Evolutionary conservation across 2,113 vertebrate genomes (phyloP).

Genomic region (Rattus rattus): DNA sequence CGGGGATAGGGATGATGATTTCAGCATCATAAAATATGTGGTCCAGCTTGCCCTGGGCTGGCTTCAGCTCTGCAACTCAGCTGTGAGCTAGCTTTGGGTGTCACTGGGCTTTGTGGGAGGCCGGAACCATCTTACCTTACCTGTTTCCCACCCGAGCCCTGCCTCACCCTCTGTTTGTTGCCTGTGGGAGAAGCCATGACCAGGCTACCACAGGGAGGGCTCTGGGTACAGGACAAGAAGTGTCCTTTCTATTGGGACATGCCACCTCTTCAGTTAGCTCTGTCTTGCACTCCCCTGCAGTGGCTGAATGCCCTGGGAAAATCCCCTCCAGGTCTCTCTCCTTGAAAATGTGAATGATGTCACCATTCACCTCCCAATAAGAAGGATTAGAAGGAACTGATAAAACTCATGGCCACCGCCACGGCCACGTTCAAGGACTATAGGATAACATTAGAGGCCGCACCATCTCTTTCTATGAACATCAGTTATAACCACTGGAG

Average conservation of each 20-base stretch:
- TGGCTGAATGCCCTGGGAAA: rapidly evolving
- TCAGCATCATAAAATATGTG: background rate
- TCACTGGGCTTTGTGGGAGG: background rate
- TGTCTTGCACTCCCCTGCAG: rapidly evolving
- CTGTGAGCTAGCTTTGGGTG: background rate
- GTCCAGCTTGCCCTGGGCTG: too few species aligned
- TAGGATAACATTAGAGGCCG: rapidly evolving
- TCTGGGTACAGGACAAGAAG: rapidly evolving
- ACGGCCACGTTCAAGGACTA: rapidly evolving
- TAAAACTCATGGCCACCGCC: rapidly evolving
- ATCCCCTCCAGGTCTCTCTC: background rate
- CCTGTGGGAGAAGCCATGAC: background rate
- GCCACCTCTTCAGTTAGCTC: rapidly evolving
- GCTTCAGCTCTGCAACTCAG: rapidly evolving
- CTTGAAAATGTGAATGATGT: background rate
- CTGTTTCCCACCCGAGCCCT: background rate
- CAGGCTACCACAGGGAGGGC: rapidly evolving
- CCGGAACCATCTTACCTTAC: background rate
- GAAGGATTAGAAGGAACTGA: background rate
- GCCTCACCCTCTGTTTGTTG: background rate
- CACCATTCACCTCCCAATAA: background rate
- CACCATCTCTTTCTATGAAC: too few species aligned
- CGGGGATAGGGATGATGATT: rapidly evolving
- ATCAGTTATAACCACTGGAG: background rate
- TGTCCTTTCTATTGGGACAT: background rate